Percentiles rank a stretch among this genome's conserved stretches.
These are phyloP conservation scores for Paralinhomoeus sp. DNA, from an alignment of 2,888 invertebrate species.

Conservation along the genomic window DNA sequence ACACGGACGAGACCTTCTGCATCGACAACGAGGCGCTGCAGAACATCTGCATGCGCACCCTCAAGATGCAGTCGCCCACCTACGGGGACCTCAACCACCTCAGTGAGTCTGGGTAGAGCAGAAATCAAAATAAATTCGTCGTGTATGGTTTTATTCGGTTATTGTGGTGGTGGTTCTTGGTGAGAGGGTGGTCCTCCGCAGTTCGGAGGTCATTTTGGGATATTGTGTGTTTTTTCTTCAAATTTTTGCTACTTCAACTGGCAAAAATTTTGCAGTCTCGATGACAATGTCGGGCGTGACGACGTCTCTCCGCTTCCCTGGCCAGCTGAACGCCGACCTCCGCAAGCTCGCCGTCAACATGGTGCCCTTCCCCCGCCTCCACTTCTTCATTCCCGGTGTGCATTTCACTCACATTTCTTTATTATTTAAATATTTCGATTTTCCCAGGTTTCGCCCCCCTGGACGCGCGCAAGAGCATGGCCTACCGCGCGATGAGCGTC, in stretches of 20 bases:
- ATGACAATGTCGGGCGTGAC: slow-evolving; percentile 30
- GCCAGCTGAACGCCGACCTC: slow-evolving; percentile 50
- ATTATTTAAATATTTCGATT: too few species aligned
- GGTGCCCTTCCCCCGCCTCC: slow-evolving; percentile 62
- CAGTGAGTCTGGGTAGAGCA: slow-evolving; percentile 41
- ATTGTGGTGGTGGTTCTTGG: too few species aligned
- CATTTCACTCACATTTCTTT: too few species aligned
- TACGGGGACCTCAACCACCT: slow-evolving; percentile 63
- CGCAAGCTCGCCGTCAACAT: slow-evolving; percentile 51
- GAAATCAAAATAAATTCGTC: too few species aligned
- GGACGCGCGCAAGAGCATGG: slow-evolving; percentile 31
- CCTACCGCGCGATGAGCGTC: slow-evolving; percentile 38
- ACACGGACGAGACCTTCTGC: slow-evolving; percentile 33
- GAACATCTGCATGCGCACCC: slow-evolving; percentile 33
- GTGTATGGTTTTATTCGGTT: too few species aligned
- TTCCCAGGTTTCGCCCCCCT: slow-evolving; percentile 74
- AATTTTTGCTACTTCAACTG: too few species aligned
- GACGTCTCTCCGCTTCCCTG: slow-evolving; percentile 49
- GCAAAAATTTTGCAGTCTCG: slow-evolving; percentile 25
- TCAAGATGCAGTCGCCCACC: slow-evolving; percentile 41
- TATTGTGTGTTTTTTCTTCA: too few species aligned
- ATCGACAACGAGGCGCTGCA: slow-evolving; percentile 32
- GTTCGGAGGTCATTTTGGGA: too few species aligned
- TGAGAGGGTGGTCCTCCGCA: too few species aligned
- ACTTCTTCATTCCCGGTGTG: slow-evolving; percentile 33